Conservation (phyloP, 2,797 vertebrate genomes). For the Phoebastria nigripes region DNA sequence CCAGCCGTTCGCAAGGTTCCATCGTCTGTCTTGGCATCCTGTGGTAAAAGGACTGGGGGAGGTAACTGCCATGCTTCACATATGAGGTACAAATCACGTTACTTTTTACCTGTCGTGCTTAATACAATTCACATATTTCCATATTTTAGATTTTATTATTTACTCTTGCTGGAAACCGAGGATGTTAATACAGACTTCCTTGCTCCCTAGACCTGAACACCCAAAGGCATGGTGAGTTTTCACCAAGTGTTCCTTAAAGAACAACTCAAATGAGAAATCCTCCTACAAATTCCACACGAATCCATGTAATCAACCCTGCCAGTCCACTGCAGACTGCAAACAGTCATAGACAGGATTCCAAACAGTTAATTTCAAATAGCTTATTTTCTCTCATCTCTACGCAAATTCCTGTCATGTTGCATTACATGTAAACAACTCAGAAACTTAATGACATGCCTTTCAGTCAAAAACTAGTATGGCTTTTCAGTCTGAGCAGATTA, state of each 20-base stretch:
- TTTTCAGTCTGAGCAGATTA: slow-evolving; percentile 17
- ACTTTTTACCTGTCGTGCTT: not conserved
- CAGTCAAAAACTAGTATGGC: slow-evolving; percentile 7
- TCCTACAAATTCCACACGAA: not conserved
- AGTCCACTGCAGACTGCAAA: not conserved
- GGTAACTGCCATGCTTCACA: not conserved
- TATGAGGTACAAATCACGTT: fast-evolving
- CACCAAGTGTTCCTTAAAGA: not conserved
- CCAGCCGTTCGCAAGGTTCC: not conserved
- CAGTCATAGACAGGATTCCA: not conserved
- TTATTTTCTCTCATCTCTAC: not conserved
- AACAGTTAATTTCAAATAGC: not conserved
- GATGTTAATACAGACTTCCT: not conserved
- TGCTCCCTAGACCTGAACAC: not conserved
- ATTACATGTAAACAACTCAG: slow-evolving; percentile 31
- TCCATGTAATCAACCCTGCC: not conserved
- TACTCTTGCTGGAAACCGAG: not conserved
- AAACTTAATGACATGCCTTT: slow-evolving; percentile 29
- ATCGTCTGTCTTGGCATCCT: fast-evolving
- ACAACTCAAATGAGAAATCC: not conserved
- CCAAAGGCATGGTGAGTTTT: not conserved
- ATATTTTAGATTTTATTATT: not conserved
- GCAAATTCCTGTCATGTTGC: not conserved
- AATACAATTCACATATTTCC: not conserved
- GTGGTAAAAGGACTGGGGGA: not conserved